Evolutionary conservation across 1,140 invertebrate genomes (phyloP).

Genomic region (Apis cerana): DNA sequence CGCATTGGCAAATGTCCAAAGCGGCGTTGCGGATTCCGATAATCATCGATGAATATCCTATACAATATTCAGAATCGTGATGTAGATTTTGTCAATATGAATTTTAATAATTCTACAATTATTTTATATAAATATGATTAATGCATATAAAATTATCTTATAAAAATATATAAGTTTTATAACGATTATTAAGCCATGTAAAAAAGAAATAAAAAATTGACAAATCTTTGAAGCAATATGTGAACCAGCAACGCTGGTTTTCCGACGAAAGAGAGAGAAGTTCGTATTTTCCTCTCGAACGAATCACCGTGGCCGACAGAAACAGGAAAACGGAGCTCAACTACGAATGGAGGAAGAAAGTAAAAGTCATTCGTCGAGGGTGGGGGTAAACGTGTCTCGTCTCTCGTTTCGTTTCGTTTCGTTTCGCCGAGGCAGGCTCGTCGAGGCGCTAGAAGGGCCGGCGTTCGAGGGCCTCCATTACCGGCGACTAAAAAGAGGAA

Average conservation of each 20-base stretch:
- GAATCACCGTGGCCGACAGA: slow-evolving; percentile 61
- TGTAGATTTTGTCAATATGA: background rate
- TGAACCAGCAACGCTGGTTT: background rate
- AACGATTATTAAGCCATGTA: too few relatives aligned
- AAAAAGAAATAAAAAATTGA: background rate
- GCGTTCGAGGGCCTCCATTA: slow-evolving; percentile 76
- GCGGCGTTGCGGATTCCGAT: slow-evolving; percentile 6
- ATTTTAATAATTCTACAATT: background rate
- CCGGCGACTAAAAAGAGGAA: slow-evolving; percentile 69
- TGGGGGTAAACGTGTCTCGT: slow-evolving; percentile 61
- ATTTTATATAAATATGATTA: background rate
- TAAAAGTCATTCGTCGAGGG: background rate
- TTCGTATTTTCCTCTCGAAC: slow-evolving; percentile 73
- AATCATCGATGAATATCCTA: background rate
- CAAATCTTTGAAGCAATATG: background rate
- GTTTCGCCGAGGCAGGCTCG: slow-evolving; percentile 63
- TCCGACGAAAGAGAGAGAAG: background rate
- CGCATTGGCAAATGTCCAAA: background rate
- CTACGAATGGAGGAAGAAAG: slow-evolving; percentile 28
- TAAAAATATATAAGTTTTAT: too few relatives aligned
- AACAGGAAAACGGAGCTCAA: slow-evolving; percentile 24
- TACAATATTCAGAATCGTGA: background rate
- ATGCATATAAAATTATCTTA: background rate
- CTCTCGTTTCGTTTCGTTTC: slow-evolving; percentile 70
- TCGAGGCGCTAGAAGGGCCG: slow-evolving; percentile 70